Evolutionary conservation across 2,797 vertebrate species (phyloP), one percentile per base, ranked within the genome.

Genomic region (Bradypodion ventrale): DNA sequence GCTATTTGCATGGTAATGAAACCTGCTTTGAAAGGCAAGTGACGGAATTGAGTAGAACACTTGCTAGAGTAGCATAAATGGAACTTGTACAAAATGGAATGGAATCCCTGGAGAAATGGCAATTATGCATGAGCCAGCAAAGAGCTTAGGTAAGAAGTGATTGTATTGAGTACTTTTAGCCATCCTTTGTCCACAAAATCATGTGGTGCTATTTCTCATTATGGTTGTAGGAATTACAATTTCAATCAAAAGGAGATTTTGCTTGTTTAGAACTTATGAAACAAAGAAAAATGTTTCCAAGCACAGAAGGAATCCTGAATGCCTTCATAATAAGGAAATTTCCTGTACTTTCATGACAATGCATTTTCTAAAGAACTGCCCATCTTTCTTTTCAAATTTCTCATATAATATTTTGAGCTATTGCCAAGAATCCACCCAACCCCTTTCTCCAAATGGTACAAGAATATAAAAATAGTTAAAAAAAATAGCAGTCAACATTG

Each of bases 1-100:
- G 72, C 21, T n/a, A 72, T 92, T 89, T 90, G 65, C 89, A 56
- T 87, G 70, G 83, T 85, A 85, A 84, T 91, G 74, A 90, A 83
- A 90, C 68, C 49, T 44, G 74, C 87, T 90, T 83, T 78, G n/a
- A 73, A 84, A 83, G 66, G 77, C 62, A 1, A 89, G 68, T 29
- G 35, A 65, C 9, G 63, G 65, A 91, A 79, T 79, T 52, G 12
- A 76, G 29, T 68, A 16, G 70, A 66, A 73, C 13, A 40, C 5
- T n/a, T 74, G 23, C n/a, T 81, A 56, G 1, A 78, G 40, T 23
- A 13, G 32, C 10, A 10, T 73, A 84, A 84, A 85, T 80, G 77
- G 62, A 80, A 79, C 29, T 44, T 59, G 60, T 80, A 60, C n/a
- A 85, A 80, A 75, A 59, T 80, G 63, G 77, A 85, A 80, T 56